These are phyloP conservation scores for Corythornis vintsioides DNA, from an alignment of 2,113 vertebrate species.

Conservation along the genomic window DNA sequence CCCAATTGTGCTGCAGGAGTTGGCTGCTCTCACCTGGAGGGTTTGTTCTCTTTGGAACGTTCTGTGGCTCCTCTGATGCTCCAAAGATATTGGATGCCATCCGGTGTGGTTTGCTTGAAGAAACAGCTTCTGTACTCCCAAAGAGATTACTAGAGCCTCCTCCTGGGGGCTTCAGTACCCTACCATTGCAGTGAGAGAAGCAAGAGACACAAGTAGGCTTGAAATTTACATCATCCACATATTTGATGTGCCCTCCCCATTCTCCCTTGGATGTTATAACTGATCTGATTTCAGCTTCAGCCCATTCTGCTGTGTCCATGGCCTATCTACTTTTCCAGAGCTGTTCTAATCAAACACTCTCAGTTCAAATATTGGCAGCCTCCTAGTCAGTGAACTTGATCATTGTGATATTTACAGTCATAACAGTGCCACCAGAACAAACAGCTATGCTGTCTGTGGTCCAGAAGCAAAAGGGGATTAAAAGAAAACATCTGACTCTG, in stretches of 20 bases:
- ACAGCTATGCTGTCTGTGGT: background rate
- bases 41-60: slow-evolving; percentile 84
- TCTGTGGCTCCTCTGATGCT: slow-evolving; percentile 81
- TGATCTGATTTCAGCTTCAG: background rate
- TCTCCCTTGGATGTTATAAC: background rate
- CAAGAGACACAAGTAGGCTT: background rate
- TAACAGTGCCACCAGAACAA: background rate
- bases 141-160: slow-evolving; percentile 88
- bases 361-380: background rate
- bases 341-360: background rate
- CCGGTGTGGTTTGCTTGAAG: slow-evolving; percentile 79
- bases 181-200: slow-evolving; percentile 20
- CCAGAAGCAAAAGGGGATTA: background rate
- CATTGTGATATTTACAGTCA: background rate
- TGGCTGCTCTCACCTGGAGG: slow-evolving; percentile 86
- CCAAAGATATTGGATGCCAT: slow-evolving; percentile 92
- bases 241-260: background rate
- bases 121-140: slow-evolving; percentile 81
- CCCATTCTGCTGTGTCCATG: background rate
- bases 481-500: background rate
- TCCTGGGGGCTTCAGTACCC: slow-evolving; percentile 89
- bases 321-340: background rate
- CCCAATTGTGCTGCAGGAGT: background rate
- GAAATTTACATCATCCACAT: background rate
- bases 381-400: background rate